These are phyloP conservation scores for Apis dorsata DNA, from an alignment of 1,140 invertebrate genomes.

Conservation along the genomic window DNA sequence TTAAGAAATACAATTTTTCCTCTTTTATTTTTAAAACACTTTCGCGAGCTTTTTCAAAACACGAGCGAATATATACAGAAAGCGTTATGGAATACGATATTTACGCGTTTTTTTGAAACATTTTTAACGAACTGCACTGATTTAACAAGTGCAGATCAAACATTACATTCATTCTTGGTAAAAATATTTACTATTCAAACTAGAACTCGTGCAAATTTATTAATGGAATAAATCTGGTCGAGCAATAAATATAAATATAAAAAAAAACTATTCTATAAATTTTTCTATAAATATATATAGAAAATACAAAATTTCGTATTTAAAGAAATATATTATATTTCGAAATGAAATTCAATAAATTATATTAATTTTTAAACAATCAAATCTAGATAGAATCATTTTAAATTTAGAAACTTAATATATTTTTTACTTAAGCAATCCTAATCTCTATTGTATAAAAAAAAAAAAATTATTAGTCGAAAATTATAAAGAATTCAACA, in stretches of 20 bases:
- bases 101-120: not conserved
- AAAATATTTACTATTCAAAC: not conserved
- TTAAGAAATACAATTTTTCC: too few species aligned
- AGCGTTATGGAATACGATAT: not conserved
- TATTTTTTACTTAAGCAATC: too few species aligned
- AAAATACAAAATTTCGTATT: too few species aligned
- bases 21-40: too few species aligned
- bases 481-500: not conserved
- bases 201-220: not conserved
- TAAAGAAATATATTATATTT: too few species aligned
- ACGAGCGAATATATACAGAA: not conserved
- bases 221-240: not conserved
- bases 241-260: not conserved
- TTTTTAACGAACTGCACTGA: not conserved
- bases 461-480: not conserved
- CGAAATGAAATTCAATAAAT: too few species aligned
- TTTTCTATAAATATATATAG: too few species aligned
- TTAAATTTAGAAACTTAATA: too few species aligned
- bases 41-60: not conserved
- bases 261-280: too few species aligned
- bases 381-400: too few species aligned
- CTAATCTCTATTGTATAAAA: too few species aligned
- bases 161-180: not conserved
- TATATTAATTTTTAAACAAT: too few species aligned
- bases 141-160: not conserved